A percentile compares a stretch with the other conserved stretches of the same genome.
These are phyloP conservation scores for Idaea straminata DNA, from an alignment of 2,888 invertebrate species.

Conservation along the genomic window DNA sequence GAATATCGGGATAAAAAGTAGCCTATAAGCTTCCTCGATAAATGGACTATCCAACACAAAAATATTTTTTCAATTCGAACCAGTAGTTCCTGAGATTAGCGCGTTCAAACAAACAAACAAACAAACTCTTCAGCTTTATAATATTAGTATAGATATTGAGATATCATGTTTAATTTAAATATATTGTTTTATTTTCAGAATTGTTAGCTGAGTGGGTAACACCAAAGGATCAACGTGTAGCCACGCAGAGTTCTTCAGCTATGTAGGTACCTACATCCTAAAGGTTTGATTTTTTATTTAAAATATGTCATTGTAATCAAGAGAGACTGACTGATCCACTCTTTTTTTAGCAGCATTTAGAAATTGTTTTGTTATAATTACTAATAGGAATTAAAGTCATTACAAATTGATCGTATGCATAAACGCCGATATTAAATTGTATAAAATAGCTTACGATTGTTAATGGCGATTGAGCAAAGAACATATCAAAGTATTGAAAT, in stretches of 20 bases:
- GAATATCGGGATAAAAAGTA: too few relatives aligned
- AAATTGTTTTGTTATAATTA: conserved; percentile 62
- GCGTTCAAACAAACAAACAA: too few relatives aligned
- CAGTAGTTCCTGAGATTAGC: too few relatives aligned
- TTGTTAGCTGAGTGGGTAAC: conserved; percentile 56
- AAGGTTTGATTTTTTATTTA: conserved; percentile 62
- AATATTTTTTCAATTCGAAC: too few relatives aligned
- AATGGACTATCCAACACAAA: too few relatives aligned
- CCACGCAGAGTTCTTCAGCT: conserved; percentile 36
- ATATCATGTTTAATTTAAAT: background rate
- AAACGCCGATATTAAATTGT: conserved; percentile 28
- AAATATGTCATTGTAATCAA: conserved; percentile 65
- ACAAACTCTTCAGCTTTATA: too few relatives aligned
- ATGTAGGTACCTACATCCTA: conserved; percentile 45
- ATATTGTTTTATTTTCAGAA: conserved; percentile 44
- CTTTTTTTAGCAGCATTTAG: conserved; percentile 74
- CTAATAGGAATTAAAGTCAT: conserved; percentile 16
- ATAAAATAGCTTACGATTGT: conserved; percentile 32
- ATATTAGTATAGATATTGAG: too few relatives aligned
- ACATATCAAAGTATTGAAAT: conserved; percentile 65
- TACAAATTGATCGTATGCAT: conserved; percentile 44
- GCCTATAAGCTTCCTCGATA: too few relatives aligned
- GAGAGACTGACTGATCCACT: conserved; percentile 74
- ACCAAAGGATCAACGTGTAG: conserved; percentile 26
- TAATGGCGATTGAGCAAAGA: conserved; percentile 50